These are phyloP conservation scores for Muricea muricata DNA, from an alignment of 92 coral and sea anemone genomes.

Conservation along the genomic window DNA sequence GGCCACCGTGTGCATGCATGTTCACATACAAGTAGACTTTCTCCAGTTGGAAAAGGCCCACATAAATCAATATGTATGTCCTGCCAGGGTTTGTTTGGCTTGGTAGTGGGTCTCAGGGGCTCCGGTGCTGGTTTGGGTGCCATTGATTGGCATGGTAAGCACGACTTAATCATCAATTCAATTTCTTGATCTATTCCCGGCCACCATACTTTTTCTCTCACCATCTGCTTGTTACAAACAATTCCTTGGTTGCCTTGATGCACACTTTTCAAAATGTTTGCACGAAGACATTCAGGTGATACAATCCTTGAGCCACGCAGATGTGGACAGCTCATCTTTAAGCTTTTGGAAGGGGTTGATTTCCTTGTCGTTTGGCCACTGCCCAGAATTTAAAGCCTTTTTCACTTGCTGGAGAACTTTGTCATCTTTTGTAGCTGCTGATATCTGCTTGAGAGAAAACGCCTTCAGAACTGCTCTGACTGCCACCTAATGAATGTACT, in stretches of 20 bases:
- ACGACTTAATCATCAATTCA: not conserved
- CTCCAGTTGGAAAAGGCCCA: slow-evolving; percentile 11
- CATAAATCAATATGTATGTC: slow-evolving; percentile 20
- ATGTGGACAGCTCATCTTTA: not conserved
- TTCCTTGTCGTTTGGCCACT: not conserved
- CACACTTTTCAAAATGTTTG: not conserved
- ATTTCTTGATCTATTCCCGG: not conserved
- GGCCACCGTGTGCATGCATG: slow-evolving; percentile 11
- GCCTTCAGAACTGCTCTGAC: not conserved
- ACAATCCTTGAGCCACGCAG: not conserved
- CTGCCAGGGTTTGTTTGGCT: slow-evolving; percentile 41
- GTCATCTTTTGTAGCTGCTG: not conserved
- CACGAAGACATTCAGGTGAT: not conserved
- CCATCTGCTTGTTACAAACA: not conserved
- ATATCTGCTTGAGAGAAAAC: not conserved
- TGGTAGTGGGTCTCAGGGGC: not conserved
- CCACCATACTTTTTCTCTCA: not conserved
- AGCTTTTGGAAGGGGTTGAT: too few species aligned
- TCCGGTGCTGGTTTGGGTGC: not conserved
- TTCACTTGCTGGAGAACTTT: not conserved
- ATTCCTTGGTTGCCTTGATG: slow-evolving; percentile 4
- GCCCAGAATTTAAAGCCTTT: not conserved
- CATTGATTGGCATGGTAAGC: not conserved
- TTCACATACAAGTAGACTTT: slow-evolving; percentile 24
- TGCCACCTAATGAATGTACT: not conserved